These are phyloP conservation scores for Acromyrmex charruanus DNA, from an alignment of 1,140 invertebrate species.

Conservation along the genomic window DNA sequence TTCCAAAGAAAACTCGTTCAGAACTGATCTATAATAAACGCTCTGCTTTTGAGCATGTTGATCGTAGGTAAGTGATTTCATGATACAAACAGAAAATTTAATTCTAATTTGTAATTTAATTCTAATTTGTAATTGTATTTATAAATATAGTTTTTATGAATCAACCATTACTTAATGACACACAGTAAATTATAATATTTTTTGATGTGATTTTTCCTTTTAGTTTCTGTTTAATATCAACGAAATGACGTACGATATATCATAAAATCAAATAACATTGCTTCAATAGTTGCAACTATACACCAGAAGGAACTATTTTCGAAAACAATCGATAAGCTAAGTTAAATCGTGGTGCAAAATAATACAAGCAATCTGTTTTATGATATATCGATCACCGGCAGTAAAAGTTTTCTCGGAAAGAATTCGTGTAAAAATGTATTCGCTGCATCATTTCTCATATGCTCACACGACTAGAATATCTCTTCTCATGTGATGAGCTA, in stretches of 20 bases:
- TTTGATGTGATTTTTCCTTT: not conserved
- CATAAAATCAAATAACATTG: not conserved
- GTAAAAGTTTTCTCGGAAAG: not conserved
- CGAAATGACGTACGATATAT: not conserved
- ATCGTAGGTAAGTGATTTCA: not conserved
- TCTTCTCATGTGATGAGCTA: not conserved
- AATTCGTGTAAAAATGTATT: not conserved
- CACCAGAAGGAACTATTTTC: slow-evolving; percentile 6
- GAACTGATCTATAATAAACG: not conserved
- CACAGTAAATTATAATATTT: not conserved
- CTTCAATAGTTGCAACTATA: not conserved
- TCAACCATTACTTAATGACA: not conserved
- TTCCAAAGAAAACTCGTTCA: not conserved
- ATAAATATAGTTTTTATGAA: not conserved
- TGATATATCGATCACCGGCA: not conserved
- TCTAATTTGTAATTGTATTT: not conserved
- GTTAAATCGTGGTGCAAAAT: slow-evolving; percentile 4
- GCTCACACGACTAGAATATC: slow-evolving; percentile 18
- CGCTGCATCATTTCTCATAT: not conserved
- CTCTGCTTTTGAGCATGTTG: not conserved
- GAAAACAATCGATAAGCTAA: slow-evolving; percentile 13
- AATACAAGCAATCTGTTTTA: not conserved
- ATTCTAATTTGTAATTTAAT: not conserved
- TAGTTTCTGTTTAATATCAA: not conserved
- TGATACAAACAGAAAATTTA: not conserved